Conservation (phyloP, 2,888 invertebrate species). For the Xylocampa areola region DNA sequence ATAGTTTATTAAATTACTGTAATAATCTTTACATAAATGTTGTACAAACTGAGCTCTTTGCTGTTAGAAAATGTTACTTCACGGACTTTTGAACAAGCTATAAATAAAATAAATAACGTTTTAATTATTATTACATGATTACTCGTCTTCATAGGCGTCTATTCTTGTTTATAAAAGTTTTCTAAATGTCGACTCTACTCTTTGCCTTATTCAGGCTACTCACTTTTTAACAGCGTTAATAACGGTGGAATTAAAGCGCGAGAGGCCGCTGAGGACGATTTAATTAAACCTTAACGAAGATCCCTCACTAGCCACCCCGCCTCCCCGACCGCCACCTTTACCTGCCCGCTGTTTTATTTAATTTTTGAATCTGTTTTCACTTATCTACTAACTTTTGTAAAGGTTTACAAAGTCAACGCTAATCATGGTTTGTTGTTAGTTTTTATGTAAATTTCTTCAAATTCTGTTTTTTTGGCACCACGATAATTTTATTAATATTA, state of each 20-base stretch:
- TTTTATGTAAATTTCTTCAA: no score
- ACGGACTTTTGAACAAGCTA: no score
- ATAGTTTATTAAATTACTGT: neutral
- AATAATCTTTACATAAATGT: no score
- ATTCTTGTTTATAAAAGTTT: neutral
- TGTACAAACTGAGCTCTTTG: neutral
- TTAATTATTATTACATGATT: neutral
- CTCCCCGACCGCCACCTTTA: slow-evolving; percentile 65
- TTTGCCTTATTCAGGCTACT: slow-evolving; percentile 67
- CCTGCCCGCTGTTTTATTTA: slow-evolving; percentile 83
- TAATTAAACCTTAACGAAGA: slow-evolving; percentile 90
- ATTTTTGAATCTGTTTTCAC: slow-evolving; percentile 78
- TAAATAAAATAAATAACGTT: neutral
- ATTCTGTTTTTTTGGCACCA: no score
- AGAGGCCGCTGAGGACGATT: slow-evolving; percentile 89
- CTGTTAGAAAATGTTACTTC: neutral
- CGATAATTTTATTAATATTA: no score
- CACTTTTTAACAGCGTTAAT: slow-evolving; percentile 90
- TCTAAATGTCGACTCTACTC: slow-evolving; percentile 58
- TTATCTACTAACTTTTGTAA: slow-evolving; percentile 48
- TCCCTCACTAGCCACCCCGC: slow-evolving; percentile 65
- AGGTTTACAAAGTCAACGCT: slow-evolving; percentile 35
- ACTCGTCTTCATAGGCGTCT: neutral
- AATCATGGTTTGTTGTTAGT: slow-evolving; percentile 1
- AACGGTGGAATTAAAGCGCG: slow-evolving; percentile 90